Base-by-base conservation (phyloP, 2,797 vertebrate genomes). In the Poeciliopsis paucimaculata region DNA sequence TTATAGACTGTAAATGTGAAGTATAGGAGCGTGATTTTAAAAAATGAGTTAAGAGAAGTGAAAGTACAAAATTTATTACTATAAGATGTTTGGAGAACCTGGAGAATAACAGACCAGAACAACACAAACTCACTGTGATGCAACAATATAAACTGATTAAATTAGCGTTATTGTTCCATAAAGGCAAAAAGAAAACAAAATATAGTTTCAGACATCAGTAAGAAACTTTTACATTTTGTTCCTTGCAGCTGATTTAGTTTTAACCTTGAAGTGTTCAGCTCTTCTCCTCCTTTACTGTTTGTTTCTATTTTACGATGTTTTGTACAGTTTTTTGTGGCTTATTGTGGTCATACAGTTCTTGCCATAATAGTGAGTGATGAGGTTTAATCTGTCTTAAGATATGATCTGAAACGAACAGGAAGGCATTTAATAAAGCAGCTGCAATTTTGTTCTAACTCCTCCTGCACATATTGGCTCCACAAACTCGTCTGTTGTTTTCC, bases 391-490 rank as follows among this genome's bases (percentile, higher is more conserved):
- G 12, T n/a, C 41, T 26, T n/a, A 45, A 28, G n/a, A 45, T 43
- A 71, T 45, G 45, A n/a, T 13, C 12, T 26, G 26, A 70, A 20
- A 36, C 20, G 12, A 68, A 68, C 20, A 1, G 64, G 9, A 41
- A 68, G 64, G 66, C 39, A n/a, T 70, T 71, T 26, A 45, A 71
- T 71, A 71, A 45, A 71, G 41, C 39, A 71, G 68, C 41, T 28
- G 39, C 68, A 70, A n/a, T 71, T 45, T 15, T n/a, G 41, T 45
- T 45, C 11, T 16, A 45, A 71, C 3, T 71, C 26, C 68, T 71
- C 41, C 64, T 23, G 41, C 68, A 71, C 66, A 71, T 45, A 71
- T 71, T 45, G 68, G 36, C 68, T 71, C 68, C 68, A 71, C 45
- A 45, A 71, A 28, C 41, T 70, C 23, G 43, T 2, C 66, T n/a